phyloP scores from a whole-genome alignment of 1,140 invertebrate species.

The Calycopis cecrops region DNA sequence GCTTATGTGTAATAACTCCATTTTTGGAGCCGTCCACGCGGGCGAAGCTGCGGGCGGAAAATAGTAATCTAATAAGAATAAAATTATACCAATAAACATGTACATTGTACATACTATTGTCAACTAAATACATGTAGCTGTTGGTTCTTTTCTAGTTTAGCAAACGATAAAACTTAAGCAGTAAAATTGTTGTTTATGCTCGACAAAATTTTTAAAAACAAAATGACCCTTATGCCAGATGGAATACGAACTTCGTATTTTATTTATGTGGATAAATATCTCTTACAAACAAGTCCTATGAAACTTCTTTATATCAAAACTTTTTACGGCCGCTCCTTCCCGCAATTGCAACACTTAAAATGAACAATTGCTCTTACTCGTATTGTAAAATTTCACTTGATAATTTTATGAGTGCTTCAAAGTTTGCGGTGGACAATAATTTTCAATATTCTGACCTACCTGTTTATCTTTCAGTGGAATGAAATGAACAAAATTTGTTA shows the following conservation, averaged over 20 bases:
- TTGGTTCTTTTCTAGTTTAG: neutral
- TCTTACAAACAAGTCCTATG: constrained; percentile 20
- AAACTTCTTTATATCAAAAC: constrained; percentile 20
- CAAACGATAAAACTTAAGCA: neutral
- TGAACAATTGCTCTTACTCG: constrained; percentile 11
- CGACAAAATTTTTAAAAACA: constrained; percentile 4
- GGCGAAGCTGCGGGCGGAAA: too few species aligned
- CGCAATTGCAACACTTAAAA: constrained; percentile 16
- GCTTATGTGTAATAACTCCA: too few species aligned
- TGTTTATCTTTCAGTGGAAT: neutral
- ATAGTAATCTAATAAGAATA: too few species aligned
- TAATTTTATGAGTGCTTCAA: neutral
- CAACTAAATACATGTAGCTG: too few species aligned
- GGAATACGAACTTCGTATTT: constrained; percentile 22
- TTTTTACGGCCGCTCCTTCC: constrained; percentile 14
- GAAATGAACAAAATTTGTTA: neutral
- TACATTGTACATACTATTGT: too few species aligned
- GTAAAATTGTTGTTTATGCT: neutral
- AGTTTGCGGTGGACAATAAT: neutral
- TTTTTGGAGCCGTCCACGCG: too few species aligned
- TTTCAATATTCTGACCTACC: neutral
- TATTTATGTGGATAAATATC: constrained; percentile 21
- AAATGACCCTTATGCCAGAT: constrained; percentile 17
- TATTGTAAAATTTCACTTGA: neutral
- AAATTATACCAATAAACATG: too few species aligned